Evolutionary conservation across 2,797 vertebrate species (phyloP).

Genomic region (Florisuga fusca): DNA sequence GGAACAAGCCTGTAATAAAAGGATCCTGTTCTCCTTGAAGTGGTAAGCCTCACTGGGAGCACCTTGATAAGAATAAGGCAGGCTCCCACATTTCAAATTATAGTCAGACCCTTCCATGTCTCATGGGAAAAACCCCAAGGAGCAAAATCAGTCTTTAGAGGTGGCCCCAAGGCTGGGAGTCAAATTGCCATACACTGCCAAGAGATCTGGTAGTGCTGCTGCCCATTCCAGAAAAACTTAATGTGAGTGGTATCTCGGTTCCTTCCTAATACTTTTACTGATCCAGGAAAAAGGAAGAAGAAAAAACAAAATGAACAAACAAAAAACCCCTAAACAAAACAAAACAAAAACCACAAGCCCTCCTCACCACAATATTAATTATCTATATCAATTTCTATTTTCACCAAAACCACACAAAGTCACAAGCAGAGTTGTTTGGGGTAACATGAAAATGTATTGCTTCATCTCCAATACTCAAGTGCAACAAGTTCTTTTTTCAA

Average conservation of each 20-base stretch:
- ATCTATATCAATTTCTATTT: neutral
- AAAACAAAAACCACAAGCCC: no score
- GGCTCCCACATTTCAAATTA: neutral
- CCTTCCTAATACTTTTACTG: neutral
- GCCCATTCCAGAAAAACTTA: neutral
- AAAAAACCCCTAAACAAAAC: no score
- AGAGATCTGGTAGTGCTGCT: neutral
- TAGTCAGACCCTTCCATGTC: neutral
- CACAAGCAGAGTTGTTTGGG: neutral
- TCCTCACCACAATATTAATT: neutral
- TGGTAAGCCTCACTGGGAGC: neutral
- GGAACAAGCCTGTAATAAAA: neutral
- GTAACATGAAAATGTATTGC: neutral
- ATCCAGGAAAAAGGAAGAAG: neutral
- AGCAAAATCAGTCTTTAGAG: neutral
- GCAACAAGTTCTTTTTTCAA: neutral
- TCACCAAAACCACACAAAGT: neutral
- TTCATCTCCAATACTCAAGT: neutral
- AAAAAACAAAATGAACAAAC: neutral
- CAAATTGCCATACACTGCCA: neutral
- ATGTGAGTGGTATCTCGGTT: neutral
- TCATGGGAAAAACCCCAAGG: neutral
- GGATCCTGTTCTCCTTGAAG: neutral
- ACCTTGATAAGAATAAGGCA: neutral
- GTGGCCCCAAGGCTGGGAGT: neutral